These are phyloP conservation scores for Drosophila austrosaltans DNA, from an alignment of 2,888 invertebrate species.

Conservation along the genomic window DNA sequence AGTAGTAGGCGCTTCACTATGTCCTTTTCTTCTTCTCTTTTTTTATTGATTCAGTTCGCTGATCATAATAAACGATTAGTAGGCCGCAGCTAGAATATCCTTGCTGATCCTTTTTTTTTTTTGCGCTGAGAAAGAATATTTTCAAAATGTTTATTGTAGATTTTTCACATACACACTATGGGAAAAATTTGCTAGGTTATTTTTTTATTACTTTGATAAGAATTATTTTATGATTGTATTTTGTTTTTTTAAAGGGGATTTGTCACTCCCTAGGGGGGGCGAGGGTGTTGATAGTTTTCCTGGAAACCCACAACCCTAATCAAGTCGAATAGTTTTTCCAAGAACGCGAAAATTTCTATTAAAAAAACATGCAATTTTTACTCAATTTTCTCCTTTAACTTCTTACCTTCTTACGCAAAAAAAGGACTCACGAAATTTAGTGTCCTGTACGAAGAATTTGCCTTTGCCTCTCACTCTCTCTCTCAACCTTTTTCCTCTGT, in stretches of 20 bases:
- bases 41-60: slow-evolving; percentile 77
- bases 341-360: slow-evolving; percentile 1
- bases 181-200: slow-evolving; percentile 40
- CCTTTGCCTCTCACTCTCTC: not conserved
- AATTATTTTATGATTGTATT: slow-evolving; percentile 11
- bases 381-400: not conserved
- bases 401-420: slow-evolving; percentile 1
- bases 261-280: not conserved
- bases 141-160: slow-evolving; percentile 6
- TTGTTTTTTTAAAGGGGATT: slow-evolving; percentile 19
- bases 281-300: too few relatives aligned
- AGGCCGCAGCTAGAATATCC: slow-evolving; percentile 49
- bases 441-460: not conserved
- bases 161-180: slow-evolving; percentile 66
- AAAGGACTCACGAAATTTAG: not conserved
- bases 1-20: slow-evolving; percentile 68
- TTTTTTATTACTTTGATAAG: slow-evolving; percentile 38
- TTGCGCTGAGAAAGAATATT: slow-evolving; percentile 52
- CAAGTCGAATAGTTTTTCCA: not conserved
- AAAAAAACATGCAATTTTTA: not conserved
- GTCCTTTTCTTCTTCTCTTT: slow-evolving; percentile 38
- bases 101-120: slow-evolving; percentile 41
- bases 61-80: slow-evolving; percentile 79
- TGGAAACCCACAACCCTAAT: not conserved
- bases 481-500: not conserved